These are phyloP conservation scores for Amblyopsis rosae DNA, from an alignment of 2,113 vertebrate species.

Conservation along the genomic window DNA sequence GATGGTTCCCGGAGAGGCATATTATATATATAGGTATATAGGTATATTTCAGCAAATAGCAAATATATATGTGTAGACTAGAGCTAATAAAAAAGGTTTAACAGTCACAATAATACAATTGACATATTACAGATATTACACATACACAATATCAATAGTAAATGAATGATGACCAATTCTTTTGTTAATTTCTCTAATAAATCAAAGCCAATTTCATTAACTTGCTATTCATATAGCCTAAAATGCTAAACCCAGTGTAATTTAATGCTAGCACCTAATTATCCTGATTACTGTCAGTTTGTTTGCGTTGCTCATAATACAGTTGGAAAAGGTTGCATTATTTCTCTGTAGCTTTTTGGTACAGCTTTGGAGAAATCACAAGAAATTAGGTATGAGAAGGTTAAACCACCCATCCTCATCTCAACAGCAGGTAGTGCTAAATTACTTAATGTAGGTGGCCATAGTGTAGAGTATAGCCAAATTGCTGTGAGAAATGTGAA, in stretches of 20 bases:
- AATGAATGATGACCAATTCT: too few relatives aligned
- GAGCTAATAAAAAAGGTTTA: too few relatives aligned
- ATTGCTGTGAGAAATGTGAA: conserved; percentile 58
- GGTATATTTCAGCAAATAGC: too few relatives aligned
- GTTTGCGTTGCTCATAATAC: conserved; percentile 63
- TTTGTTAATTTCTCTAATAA: too few relatives aligned
- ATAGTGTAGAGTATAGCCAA: conserved; percentile 44
- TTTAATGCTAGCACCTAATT: conserved; percentile 58
- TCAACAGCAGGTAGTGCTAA: conserved; percentile 55
- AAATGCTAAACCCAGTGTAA: conserved; percentile 24
- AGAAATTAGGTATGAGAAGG: conserved; percentile 74
- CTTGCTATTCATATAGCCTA: background rate
- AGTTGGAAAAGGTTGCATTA: conserved; percentile 72
- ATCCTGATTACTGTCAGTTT: conserved; percentile 66
- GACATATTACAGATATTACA: too few relatives aligned
- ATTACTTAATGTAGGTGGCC: conserved; percentile 58
- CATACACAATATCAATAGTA: too few relatives aligned
- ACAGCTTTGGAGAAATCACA: conserved; percentile 57
- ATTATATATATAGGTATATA: too few relatives aligned
- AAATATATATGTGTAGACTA: too few relatives aligned
- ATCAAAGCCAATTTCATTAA: background rate
- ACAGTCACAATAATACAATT: too few relatives aligned
- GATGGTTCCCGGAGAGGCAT: too few relatives aligned
- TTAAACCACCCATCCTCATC: conserved; percentile 62
- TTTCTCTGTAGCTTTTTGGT: conserved; percentile 31